Base-by-base conservation (phyloP, 2,113 vertebrate genomes). In the Pheucticus melanocephalus region DNA sequence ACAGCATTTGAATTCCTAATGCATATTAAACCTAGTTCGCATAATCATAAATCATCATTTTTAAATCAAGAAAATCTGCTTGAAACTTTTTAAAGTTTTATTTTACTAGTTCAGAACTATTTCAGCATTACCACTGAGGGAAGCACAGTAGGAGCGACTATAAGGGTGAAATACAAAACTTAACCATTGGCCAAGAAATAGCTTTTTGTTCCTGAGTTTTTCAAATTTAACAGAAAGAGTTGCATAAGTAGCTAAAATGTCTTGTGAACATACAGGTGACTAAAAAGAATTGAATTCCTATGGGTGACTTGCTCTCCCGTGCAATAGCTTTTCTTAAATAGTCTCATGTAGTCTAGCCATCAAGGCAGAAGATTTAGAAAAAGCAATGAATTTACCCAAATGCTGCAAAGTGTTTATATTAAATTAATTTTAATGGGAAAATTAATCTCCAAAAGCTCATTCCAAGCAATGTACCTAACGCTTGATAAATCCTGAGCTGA, bases 1-100 rank as follows among this genome's bases (percentile, higher is more conserved):
- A 98, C 97, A 97, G 97, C 94, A 98, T 98, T 98, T 98, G 98
- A 98, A 98, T 98, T 98, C 97, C 96, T 98, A 98, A 98, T 98
- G 97, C 97, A 96, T 98, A 98, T 98, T 98, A 98, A 98, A 97
- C 88, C 54, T 88, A 86, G 92, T 92, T 97, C 95, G 28, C 79
- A 78, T 93, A 95, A 97, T 94, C 89, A 97, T 98, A 98, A 98
- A 98, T 98, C 98, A 98, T 97, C 72, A 95, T 98, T 98, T 98
- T 97, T 94, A 96, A 97, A 97, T 97, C 96, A 97, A 87, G 79
- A 94, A 98, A 97, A 97, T 97, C 92, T 94, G 96, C 95, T 92
- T 95, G 92, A 97, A 98, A 98, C 96, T 98, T 98, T 96, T 86
- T 85, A 94, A 93, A 94, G 92, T 95, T 97, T 96, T 95, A 96